Evolutionary conservation across 2,888 invertebrate genomes (phyloP).

Genomic region (Polyploca ridens): DNA sequence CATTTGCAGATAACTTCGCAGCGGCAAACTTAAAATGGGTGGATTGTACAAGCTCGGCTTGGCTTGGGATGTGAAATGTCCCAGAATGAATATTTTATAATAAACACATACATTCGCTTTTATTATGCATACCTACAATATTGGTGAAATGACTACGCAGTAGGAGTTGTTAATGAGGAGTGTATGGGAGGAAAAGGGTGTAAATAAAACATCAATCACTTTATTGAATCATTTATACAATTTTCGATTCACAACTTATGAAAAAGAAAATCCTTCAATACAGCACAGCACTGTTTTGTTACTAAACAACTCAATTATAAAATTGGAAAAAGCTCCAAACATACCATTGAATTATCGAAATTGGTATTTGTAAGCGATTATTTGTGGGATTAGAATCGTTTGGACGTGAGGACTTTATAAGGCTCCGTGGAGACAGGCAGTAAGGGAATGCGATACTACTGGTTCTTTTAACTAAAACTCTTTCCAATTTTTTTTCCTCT

Average conservation of each 20-base stretch:
- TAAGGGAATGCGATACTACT: neutral
- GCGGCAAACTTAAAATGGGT: too few relatives aligned
- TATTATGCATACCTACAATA: too few relatives aligned
- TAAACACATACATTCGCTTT: too few relatives aligned
- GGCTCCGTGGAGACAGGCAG: neutral
- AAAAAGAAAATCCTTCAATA: slow-evolving; percentile 62
- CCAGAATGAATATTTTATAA: too few relatives aligned
- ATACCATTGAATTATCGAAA: slow-evolving; percentile 59
- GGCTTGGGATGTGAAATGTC: too few relatives aligned
- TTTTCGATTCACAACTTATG: slow-evolving; percentile 69
- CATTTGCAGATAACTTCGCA: too few relatives aligned
- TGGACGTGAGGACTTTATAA: slow-evolving; percentile 42
- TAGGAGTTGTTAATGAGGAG: too few relatives aligned
- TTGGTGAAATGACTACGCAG: too few relatives aligned
- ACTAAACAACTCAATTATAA: slow-evolving; percentile 63
- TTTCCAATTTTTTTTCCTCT: neutral
- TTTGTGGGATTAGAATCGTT: slow-evolving; percentile 34
- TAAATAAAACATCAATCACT: slow-evolving; percentile 67
- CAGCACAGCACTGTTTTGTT: slow-evolving; percentile 65
- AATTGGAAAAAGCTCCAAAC: slow-evolving; percentile 69
- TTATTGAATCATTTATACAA: slow-evolving; percentile 79
- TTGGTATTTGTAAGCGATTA: slow-evolving; percentile 48
- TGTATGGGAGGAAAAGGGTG: slow-evolving; percentile 10
- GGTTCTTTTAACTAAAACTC: neutral
- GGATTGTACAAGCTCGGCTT: too few relatives aligned